Percentiles rank a stretch among this genome's conserved stretches.
These are phyloP conservation scores for Amniataba percoides DNA, from an alignment of 2,797 vertebrate genomes.

Conservation along the genomic window DNA sequence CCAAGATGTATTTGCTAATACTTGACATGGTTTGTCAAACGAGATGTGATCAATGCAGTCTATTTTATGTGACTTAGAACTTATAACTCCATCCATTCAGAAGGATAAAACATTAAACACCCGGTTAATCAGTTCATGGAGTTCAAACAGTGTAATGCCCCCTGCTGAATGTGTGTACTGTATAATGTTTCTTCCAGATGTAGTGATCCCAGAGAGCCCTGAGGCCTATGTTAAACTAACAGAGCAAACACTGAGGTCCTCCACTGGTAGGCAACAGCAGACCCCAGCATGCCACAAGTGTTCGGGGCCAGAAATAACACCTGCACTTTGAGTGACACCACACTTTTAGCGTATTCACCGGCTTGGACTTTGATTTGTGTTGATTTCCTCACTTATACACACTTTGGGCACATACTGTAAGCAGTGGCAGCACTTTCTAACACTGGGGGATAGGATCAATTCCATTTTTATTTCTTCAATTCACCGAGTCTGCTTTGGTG, in stretches of 20 bases:
- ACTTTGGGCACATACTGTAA: constrained; percentile 59
- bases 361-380: constrained; percentile 76
- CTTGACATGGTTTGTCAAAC: neutral
- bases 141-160: constrained; percentile 43
- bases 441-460: constrained; percentile 74
- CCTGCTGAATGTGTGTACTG: constrained; percentile 77
- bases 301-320: constrained; percentile 67
- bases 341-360: constrained; percentile 61
- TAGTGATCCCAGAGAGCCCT: constrained; percentile 92
- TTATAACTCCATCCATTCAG: neutral
- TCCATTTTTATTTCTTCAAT: constrained; percentile 66
- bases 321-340: constrained; percentile 52
- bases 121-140: constrained; percentile 9
- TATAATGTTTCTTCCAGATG: constrained; percentile 92
- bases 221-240: constrained; percentile 95
- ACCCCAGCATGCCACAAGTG: constrained; percentile 71
- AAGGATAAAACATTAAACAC: neutral
- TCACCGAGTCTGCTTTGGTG: constrained; percentile 20
- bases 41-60: neutral
- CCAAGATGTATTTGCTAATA: neutral
- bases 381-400: constrained; percentile 62
- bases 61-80: constrained; percentile 11
- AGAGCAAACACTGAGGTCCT: constrained; percentile 91
- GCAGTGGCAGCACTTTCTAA: constrained; percentile 69
- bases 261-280: constrained; percentile 89